phyloP scores from a whole-genome alignment of 2,113 vertebrate species.

The Gobiocypris rarus region DNA sequence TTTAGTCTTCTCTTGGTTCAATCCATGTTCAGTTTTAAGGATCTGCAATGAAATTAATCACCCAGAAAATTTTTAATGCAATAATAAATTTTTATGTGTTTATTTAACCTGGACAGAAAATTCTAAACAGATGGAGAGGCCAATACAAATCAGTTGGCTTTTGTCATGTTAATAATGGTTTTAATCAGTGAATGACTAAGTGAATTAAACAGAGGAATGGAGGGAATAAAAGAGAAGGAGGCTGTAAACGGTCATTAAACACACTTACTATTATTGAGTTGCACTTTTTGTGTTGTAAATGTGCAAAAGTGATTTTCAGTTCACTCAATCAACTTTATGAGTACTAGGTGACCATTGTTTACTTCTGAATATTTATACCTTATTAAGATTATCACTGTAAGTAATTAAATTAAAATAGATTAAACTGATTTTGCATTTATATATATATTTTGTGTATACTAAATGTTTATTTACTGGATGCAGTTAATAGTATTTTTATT shows the following conservation, averaged over 20 bases:
- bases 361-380: slow-evolving; percentile 64
- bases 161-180: slow-evolving; percentile 96
- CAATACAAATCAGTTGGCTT: slow-evolving; percentile 93
- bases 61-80: slow-evolving; percentile 97
- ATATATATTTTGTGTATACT: background rate
- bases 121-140: slow-evolving; percentile 86
- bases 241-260: slow-evolving; percentile 91
- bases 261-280: slow-evolving; percentile 93
- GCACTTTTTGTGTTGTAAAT: slow-evolving; percentile 86
- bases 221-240: slow-evolving; percentile 84
- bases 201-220: slow-evolving; percentile 85
- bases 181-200: slow-evolving; percentile 96
- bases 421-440: background rate
- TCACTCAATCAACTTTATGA: slow-evolving; percentile 63
- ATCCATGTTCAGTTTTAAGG: slow-evolving; percentile 94
- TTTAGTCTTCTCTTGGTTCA: slow-evolving; percentile 86
- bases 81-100: slow-evolving; percentile 98
- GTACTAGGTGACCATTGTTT: slow-evolving; percentile 57
- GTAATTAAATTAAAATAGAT: background rate
- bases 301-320: slow-evolving; percentile 68
- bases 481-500: background rate
- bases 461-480: background rate
- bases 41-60: slow-evolving; percentile 99
- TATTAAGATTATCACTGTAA: slow-evolving; percentile 41
- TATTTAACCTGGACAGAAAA: slow-evolving; percentile 91